Percentiles rank a stretch among this genome's conserved stretches.
Evolutionary conservation across 2,888 invertebrate species (phyloP).

Genomic region (Morpho helenor): DNA sequence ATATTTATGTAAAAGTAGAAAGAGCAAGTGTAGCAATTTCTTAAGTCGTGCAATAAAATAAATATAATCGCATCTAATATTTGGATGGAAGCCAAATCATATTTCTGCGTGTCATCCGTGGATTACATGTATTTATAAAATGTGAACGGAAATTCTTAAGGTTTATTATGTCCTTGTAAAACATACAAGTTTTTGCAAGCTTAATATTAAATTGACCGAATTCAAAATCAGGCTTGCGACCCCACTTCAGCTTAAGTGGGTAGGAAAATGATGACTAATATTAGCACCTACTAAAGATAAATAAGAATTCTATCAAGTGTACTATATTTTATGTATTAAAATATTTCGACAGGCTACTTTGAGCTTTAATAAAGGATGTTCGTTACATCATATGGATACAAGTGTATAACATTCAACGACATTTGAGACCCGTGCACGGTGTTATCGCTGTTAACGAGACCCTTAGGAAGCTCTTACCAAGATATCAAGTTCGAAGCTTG

Average conservation of each 20-base stretch:
- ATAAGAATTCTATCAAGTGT: no score
- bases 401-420: not conserved
- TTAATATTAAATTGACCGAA: no score
- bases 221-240: not conserved
- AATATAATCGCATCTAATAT: slow-evolving; percentile 11
- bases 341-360: no score
- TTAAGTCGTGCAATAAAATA: not conserved
- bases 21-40: no score
- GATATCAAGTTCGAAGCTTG: slow-evolving; percentile 20
- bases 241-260: no score
- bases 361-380: not conserved
- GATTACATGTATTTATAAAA: slow-evolving; percentile 2
- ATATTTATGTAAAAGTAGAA: no score
- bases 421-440: slow-evolving; percentile 5
- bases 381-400: not conserved
- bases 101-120: slow-evolving; percentile 2
- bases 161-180: no score
- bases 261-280: no score
- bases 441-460: slow-evolving; percentile 65
- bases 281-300: no score
- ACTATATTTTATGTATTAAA: no score
- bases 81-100: slow-evolving; percentile 6
- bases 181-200: no score
- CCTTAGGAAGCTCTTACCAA: slow-evolving; percentile 53
- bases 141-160: slow-evolving; percentile 1